Evolutionary conservation across 2,888 invertebrate genomes (phyloP), one percentile per base, ranked within the genome.

Genomic region (Agelastica alni): DNA sequence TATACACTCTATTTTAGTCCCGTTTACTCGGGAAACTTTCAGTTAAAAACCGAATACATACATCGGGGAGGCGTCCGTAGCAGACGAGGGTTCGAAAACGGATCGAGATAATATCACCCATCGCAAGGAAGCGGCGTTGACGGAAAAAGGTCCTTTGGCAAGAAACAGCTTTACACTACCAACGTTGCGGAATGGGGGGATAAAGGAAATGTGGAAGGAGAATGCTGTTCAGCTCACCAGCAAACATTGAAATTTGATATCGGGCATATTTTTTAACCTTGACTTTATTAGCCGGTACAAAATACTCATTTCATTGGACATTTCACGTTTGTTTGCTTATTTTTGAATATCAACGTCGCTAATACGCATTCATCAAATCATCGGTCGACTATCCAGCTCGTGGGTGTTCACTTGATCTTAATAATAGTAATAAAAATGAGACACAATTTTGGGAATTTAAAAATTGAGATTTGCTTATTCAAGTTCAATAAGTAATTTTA

Each of bases 41-140:
- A 57, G 55, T 59, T 47, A 55, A 58, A 56, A 60, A 51, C 43
- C 46, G 51, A 57, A 66, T 66, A 62, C 59, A 64, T 65, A n/a
- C n/a, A 63, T 47, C 54, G 34, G 54, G 49, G 20, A 9, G 56
- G 17, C n/a, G n/a, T n/a, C 13, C 53, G 46, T 53, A 59, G 57
- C 53, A 58, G 61, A 61, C 62, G 56, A 55, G 63, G 62, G 64
- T 41, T 58, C 60, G 66, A 63, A 63, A 62, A 57, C 59, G 58
- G 61, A 58, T 51, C 53, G 37, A 63, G 64, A 66, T 61, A 63
- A 64, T 63, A 65, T 65, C 65, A 62, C 59, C 60, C 61, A 65
- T 65, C 65, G 60, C 62, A 49, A 56, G 53, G 58, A 32, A 17
- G 37, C 20, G 20, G 10, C 13, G 32, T 18, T 39, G 45, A 47